Evolutionary conservation across 23 tunicate species (phyloP), one percentile per base, ranked within the genome.

Genomic region (Halocynthia aurantium): DNA sequence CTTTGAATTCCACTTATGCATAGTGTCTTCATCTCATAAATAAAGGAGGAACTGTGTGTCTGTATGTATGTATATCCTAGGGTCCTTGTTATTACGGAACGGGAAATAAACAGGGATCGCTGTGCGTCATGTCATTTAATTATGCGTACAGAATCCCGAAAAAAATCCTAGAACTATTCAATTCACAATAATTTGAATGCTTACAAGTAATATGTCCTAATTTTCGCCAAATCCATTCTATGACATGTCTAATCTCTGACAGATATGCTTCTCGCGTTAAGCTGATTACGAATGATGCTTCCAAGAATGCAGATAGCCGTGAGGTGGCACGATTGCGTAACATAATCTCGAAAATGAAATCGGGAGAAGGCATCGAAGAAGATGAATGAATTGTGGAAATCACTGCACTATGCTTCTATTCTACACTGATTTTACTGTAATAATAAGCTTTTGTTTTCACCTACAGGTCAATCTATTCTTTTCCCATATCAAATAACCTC

Each of bases 211-310:
- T 67, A 21, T 67, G 22, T 67, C 5, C 13, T 15, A 5, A 15
- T 19, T 19, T 2, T 21, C 12, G 1, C 4, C 13, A 18, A 21
- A n/a, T 67, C 22, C 22, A 1, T 19, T 18, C 72, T 18, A 67
- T 15, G 44, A 15, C 72, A 67, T 15, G 2, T 67, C 20, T 0
- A 2, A 21, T 67, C 2, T 72, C 15, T 44, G 17, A 2, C 56
- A 86, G 92, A 6, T 92, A 96, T 66, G 99, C 99, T 10, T 74
- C 96, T 7, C 86, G 99, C 5, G 99, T 96, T 19, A 96, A 96
- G 67, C 86, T 89, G 50, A 96, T 96, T 75, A 96, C 88, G 7
- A 96, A 96, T 53, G 88, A 86, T 51, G 99, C 99, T 22, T 57
- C 83, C 7, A 96, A 96, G 82, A 96, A 84, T 70, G 99, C 99